A percentile compares a stretch with the other conserved stretches of the same genome.
phyloP scores from a whole-genome alignment of 1,140 invertebrate species.

The Calliphora vicina region DNA sequence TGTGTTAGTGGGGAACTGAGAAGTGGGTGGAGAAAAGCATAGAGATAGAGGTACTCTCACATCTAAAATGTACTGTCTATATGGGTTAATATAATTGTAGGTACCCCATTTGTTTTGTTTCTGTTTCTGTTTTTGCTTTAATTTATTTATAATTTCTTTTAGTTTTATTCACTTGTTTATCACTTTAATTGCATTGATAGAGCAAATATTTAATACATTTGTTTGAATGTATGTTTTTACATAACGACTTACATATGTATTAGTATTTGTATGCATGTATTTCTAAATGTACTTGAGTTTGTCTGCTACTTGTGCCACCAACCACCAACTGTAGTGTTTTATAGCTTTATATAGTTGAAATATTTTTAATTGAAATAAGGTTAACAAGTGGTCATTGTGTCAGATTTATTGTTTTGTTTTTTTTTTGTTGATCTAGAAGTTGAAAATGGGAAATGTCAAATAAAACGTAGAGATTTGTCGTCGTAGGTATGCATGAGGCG shows the following conservation, averaged over 20 bases:
- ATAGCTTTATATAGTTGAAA: neutral
- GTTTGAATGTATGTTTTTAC: neutral
- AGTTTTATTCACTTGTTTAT: neutral
- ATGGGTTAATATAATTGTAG: neutral
- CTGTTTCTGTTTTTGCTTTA: too few relatives aligned
- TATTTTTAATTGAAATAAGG: slow-evolving; percentile 22
- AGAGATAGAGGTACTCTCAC: too few relatives aligned
- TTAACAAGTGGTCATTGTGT: slow-evolving; percentile 33
- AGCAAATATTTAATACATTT: neutral
- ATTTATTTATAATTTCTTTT: too few relatives aligned
- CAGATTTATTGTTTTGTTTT: slow-evolving; percentile 2
- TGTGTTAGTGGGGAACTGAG: too few relatives aligned
- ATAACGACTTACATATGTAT: neutral
- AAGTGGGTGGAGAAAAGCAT: too few relatives aligned
- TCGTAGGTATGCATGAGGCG: neutral
- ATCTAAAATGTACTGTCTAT: too few relatives aligned
- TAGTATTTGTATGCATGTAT: neutral
- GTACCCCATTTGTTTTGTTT: neutral
- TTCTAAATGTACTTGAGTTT: neutral
- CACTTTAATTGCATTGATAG: neutral
- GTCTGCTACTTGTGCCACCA: neutral
- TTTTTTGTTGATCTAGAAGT: neutral
- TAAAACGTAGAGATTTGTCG: neutral
- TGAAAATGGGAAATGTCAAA: neutral
- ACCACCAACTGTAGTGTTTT: neutral